Evolutionary conservation across 2,113 vertebrate genomes (phyloP), one percentile per base, ranked within the genome.

Genomic region (Euleptes europaea): DNA sequence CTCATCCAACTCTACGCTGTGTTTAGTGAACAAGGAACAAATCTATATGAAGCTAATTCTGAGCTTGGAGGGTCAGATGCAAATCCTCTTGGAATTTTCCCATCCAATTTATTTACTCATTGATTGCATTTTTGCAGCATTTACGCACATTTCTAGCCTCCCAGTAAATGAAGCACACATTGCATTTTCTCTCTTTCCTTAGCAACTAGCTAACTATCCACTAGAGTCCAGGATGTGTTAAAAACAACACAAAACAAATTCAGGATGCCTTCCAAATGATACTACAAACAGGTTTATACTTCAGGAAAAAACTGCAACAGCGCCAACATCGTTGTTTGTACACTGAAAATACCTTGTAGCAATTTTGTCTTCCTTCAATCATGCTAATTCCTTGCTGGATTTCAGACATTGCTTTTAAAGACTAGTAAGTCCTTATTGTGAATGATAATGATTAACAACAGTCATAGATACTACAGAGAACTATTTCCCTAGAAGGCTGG

Each of bases 361-460:
- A 9, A 47, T 1, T 10, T 78, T 87, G 77, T 65, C 51, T 82
- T 80, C 71, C 57, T 80, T 90, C 90, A 91, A 82, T 88, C 84
- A 86, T 51, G 70, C 80, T 70, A 82, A 88, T 89, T 92, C 89
- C 85, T 88, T 86, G 66, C 40, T 91, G 63, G 79, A 80, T 81
- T 15, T 85, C 54, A 83, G 44, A 57, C 81, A 38, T 1, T 72
- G 83, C 66, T 70, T 54, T 51, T 92, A 90, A 87, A 86, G 60
- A n/a, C 23, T n/a, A n/a, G n/a, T 23, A 92, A 85, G 88, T 85
- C 84, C 54, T 78, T 87, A 69, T 74, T 89, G 73, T 80, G 69
- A 85, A 47, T 82, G 70, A 33, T 49, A 79, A 89, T 0, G 2
- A 87, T 40, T 81, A 0, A 0, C 42, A 81, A 78, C 13, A 88